A percentile compares a stretch with the other conserved stretches of the same genome.
Evolutionary conservation across 2,113 vertebrate genomes (phyloP).

Genomic region (Neodontobutis hainanensis): DNA sequence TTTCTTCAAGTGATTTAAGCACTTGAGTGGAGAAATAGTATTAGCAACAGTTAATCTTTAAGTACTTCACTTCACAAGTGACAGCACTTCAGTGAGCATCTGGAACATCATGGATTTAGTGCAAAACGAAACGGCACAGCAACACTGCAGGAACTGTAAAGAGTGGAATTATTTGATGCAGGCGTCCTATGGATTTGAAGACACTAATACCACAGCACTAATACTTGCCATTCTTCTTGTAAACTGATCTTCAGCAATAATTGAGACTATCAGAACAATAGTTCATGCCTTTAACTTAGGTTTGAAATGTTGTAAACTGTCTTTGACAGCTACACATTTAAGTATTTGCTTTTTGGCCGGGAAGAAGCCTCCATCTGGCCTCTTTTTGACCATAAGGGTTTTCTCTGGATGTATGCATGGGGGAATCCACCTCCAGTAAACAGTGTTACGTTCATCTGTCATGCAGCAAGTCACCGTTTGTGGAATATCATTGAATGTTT

Average conservation of each 20-base stretch:
- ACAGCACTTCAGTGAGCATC: background rate
- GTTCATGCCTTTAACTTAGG: too few relatives aligned
- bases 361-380: too few relatives aligned
- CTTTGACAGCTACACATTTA: too few relatives aligned
- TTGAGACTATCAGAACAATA: too few relatives aligned
- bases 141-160: too few relatives aligned
- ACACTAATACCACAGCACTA: too few relatives aligned
- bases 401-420: constrained; percentile 29
- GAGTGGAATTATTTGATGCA: too few relatives aligned
- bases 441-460: constrained; percentile 3
- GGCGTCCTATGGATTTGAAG: too few relatives aligned
- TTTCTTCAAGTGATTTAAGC: background rate
- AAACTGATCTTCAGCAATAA: background rate
- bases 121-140: background rate
- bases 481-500: constrained; percentile 49
- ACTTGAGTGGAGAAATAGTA: background rate
- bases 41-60: background rate
- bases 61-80: background rate
- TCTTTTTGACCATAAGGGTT: constrained; percentile 24
- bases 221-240: constrained; percentile 5
- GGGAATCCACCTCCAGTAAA: constrained; percentile 5
- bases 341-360: too few relatives aligned
- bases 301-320: too few relatives aligned
- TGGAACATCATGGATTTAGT: background rate
- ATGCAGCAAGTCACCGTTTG: constrained; percentile 28